Percentiles rank a stretch among this genome's conserved stretches.
Conservation (phyloP, 2,888 invertebrate species). For the Oligia fasciuncula region DNA sequence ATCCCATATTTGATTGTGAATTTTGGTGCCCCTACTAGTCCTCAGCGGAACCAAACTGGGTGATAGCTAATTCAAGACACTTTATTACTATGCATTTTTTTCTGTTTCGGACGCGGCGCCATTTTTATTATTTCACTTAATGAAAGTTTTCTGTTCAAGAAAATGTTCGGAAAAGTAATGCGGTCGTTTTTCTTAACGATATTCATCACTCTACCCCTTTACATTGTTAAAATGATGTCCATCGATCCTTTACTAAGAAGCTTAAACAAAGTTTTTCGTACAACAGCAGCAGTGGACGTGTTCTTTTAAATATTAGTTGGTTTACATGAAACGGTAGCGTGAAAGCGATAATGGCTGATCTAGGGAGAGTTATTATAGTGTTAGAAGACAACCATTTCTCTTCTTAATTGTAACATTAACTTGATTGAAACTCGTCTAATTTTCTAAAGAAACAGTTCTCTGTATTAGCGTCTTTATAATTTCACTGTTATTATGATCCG, state of each 20-base stretch:
- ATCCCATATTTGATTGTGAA: not conserved
- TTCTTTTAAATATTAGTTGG: not conserved
- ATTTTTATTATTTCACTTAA: constrained; percentile 59
- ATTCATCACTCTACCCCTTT: constrained; percentile 31
- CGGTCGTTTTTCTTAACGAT: constrained; percentile 49
- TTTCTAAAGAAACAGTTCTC: not conserved
- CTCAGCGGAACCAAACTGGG: constrained; percentile 54
- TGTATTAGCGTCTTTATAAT: no score
- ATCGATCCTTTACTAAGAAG: constrained; percentile 1
- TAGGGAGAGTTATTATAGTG: not conserved
- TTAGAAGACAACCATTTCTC: not conserved
- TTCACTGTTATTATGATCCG: no score
- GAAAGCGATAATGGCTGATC: not conserved
- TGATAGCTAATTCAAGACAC: constrained; percentile 68
- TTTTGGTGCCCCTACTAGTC: constrained; percentile 35
- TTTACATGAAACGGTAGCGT: not conserved
- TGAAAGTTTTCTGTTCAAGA: constrained; percentile 39
- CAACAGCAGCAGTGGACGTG: constrained; percentile 22
- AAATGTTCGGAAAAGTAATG: constrained; percentile 45
- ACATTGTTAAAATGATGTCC: not conserved
- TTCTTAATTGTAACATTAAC: not conserved
- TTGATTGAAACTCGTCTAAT: not conserved
- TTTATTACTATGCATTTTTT: constrained; percentile 66
- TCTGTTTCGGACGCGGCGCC: constrained; percentile 45
- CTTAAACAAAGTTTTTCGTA: fast-evolving